Base-by-base conservation (phyloP, 2,113 vertebrate genomes). In the Balaenoptera acutorostrata region DNA sequence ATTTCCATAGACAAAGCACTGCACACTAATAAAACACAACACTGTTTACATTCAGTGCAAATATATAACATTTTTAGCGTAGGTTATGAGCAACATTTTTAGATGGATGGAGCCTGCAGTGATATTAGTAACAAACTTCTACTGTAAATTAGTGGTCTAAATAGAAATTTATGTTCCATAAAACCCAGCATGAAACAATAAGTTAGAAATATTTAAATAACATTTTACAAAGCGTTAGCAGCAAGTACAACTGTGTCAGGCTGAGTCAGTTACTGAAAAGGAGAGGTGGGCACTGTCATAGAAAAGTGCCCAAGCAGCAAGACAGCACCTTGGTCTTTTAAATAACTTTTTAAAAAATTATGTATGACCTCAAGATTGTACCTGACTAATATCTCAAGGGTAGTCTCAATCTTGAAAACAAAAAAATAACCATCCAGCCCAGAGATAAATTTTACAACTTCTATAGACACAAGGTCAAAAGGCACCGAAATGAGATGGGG, bases 81-180 rank as follows among this genome's bases (percentile, higher is more conserved):
- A 98, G 97, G 93, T 97, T 98, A 98, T 95, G 95, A 98, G 98
- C 97, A 97, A 97, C 98, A 98, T 98, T 98, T 98, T 97, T 97
- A 98, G 97, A 98, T 96, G 96, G 90, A 98, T 98, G 94, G 96
- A 94, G 94, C 94, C 96, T 96, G 94, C 95, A 97, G 96, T 97
- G 96, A 95, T 98, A 97, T 97, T 98, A 97, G 96, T 95, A 98
- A 97, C 96, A 97, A 97, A 97, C 87, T 96, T 98, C 97, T 97
- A 95, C 96, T 96, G 95, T 97, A 98, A 98, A 97, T 98, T 98
- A 98, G 97, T 97, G 84, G 84, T 69, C 96, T 97, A 97, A 97
- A 98, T 98, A 97, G 92, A 97, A 98, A 98, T 98, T 98, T 97
- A 98, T 97, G 96, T 98, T 88, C 96, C 97, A 98, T 98, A 98